Base-by-base conservation (phyloP, 2,797 vertebrate genomes). In the Diplodus sargus region DNA sequence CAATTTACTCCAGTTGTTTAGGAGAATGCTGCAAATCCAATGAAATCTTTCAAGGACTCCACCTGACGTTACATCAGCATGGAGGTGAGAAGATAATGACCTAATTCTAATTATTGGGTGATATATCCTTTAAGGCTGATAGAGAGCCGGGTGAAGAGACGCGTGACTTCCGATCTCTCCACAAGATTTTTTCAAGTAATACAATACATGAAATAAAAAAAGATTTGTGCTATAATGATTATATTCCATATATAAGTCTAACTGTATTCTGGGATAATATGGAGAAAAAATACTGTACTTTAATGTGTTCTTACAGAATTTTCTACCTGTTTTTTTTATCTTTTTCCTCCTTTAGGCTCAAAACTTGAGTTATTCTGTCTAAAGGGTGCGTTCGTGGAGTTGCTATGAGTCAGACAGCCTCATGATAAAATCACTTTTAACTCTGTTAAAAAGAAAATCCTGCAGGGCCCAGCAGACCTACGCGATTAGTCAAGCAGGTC, bases 341-440 rank as follows among this genome's bases (percentile, higher is more conserved):
- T 17, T 17, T 39, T 9, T 39, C 20, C 49, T 56, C 12, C 25
- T 65, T 34, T 34, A 9, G 34, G 34, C 34, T 34, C 7, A 49
- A 25, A 74, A 65, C 22, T 71, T 53, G 10, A 49, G 20, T 69
- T 67, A 62, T 78, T 79, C 75, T 83, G 49, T 70, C 49, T 66
- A 2, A 34, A 34, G 60, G 64, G 18, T 56, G 34, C 7, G 13
- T 43, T 57, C 69, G 64, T 54, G 70, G 66, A 47, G 68, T 63
- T 48, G 68, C 72, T 71, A 15, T 58, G 81, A 85, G 76, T 84
- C 80, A 82, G 76, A 63, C 53, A 79, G 73, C 68, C 75, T 90
- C 79, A 71, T 89, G 86, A 90, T 89, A 79, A 90, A 93, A 92
- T 86, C 86, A 86, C 89, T 90, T 90, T 92, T 88, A 88, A 91